Conservation (phyloP, 2,113 vertebrate species). For the Rhea pennata region DNA sequence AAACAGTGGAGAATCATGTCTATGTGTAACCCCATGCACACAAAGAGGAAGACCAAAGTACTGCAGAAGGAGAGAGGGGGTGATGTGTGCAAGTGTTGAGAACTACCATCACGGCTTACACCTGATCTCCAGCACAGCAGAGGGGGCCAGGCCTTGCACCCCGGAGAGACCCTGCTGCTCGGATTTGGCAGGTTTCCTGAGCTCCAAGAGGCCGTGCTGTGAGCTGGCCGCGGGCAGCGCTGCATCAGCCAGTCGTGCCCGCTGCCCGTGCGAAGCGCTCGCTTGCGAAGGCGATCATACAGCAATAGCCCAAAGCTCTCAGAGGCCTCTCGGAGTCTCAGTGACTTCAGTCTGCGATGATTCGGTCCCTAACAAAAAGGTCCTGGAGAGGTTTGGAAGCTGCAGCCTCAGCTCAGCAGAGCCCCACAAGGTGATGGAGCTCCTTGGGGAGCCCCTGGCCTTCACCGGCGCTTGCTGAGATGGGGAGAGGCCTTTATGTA, state of each 20-base stretch:
- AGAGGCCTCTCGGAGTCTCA: not conserved
- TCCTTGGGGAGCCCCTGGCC: not conserved
- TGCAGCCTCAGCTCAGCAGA: not conserved
- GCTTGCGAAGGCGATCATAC: not conserved
- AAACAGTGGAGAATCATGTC: not conserved
- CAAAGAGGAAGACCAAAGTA: not conserved
- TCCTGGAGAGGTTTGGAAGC: not conserved
- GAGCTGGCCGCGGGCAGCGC: not conserved
- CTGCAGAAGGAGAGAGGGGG: not conserved
- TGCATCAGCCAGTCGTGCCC: not conserved
- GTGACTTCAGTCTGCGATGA: not conserved
- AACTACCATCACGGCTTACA: not conserved
- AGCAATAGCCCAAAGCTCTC: not conserved
- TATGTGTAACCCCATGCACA: accelerated
- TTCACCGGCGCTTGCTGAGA: not conserved
- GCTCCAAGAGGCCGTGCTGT: not conserved
- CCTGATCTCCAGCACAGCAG: not conserved
- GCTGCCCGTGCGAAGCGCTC: not conserved
- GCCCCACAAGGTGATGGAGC: not conserved
- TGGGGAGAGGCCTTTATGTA: not conserved
- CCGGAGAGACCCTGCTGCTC: not conserved
- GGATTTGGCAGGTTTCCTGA: not conserved
- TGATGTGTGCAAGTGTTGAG: not conserved
- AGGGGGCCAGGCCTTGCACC: not conserved
- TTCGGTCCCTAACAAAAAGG: not conserved